Evolutionary conservation across 2,113 vertebrate species (phyloP).

Genomic region (Pongo pygmaeus): DNA sequence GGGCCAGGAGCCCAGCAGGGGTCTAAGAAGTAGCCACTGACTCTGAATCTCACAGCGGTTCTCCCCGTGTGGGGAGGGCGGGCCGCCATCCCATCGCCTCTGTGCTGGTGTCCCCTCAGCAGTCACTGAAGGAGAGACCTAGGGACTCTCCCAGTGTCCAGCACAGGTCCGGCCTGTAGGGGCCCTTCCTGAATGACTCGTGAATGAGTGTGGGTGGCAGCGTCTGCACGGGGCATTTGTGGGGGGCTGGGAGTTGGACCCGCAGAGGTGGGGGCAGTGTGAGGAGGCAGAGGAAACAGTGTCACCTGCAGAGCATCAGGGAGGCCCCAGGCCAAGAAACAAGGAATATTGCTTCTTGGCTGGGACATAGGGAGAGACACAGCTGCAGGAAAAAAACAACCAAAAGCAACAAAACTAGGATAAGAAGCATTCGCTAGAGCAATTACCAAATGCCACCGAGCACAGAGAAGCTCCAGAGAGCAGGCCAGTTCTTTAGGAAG

Average conservation of each 20-base stretch:
- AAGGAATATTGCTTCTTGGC: not conserved
- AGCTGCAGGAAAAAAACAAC: not conserved
- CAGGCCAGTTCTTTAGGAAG: fast-evolving
- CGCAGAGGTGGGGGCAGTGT: fast-evolving
- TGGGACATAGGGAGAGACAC: not conserved
- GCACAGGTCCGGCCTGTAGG: fast-evolving
- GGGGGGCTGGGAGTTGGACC: not conserved
- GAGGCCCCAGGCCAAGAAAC: not conserved
- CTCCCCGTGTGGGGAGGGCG: not conserved
- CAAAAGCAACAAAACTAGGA: not conserved
- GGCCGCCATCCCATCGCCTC: not conserved
- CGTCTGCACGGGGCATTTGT: too few relatives aligned
- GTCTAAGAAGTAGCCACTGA: too few relatives aligned
- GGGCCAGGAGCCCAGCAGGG: not conserved
- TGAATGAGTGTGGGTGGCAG: not conserved
- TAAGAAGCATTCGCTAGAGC: not conserved
- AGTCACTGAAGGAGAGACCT: not conserved
- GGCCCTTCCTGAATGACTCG: fast-evolving
- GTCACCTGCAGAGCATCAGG: too few relatives aligned
- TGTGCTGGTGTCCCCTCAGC: not conserved
- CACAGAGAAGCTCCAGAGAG: not conserved
- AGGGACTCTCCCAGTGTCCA: not conserved
- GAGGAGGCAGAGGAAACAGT: not conserved
- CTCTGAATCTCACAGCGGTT: not conserved
- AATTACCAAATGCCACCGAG: not conserved